phyloP scores from a whole-genome alignment of 2,113 vertebrate species.

The Edolisoma coerulescens region DNA sequence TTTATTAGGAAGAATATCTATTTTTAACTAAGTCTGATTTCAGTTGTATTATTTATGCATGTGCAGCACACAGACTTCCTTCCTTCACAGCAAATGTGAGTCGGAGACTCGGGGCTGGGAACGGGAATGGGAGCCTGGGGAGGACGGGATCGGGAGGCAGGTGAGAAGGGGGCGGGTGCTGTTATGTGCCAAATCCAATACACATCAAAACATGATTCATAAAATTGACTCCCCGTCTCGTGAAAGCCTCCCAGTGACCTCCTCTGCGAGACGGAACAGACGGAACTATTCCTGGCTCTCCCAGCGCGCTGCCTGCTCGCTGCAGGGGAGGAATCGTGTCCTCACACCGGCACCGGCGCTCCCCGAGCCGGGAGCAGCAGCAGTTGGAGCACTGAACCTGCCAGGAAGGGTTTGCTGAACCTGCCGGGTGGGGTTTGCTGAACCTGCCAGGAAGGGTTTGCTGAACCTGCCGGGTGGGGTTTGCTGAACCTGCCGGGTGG shows the following conservation, averaged over 20 bases:
- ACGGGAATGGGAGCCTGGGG: background rate
- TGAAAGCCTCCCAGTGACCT: background rate
- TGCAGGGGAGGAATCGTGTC: accelerated
- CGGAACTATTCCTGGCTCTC: background rate
- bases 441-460: accelerated
- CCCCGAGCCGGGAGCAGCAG: background rate
- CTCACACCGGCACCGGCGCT: accelerated
- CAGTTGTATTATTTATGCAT: constrained; percentile 72
- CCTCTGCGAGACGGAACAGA: background rate
- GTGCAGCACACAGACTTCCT: constrained; percentile 2
- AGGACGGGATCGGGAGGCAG: background rate
- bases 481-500: accelerated
- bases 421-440: too few relatives aligned
- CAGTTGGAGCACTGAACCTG: background rate
- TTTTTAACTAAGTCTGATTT: constrained; percentile 71
- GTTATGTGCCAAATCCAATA: background rate
- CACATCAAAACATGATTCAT: background rate
- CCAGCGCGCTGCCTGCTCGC: accelerated
- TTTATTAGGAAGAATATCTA: constrained; percentile 71
- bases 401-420: too few relatives aligned
- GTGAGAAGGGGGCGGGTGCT: background rate
- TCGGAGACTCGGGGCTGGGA: background rate
- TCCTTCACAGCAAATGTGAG: background rate
- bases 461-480: too few relatives aligned
- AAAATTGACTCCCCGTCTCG: background rate